Evolutionary conservation across 2,797 vertebrate species (phyloP), one percentile per base, ranked within the genome.

Genomic region (Periophthalmus magnuspinnatus): DNA sequence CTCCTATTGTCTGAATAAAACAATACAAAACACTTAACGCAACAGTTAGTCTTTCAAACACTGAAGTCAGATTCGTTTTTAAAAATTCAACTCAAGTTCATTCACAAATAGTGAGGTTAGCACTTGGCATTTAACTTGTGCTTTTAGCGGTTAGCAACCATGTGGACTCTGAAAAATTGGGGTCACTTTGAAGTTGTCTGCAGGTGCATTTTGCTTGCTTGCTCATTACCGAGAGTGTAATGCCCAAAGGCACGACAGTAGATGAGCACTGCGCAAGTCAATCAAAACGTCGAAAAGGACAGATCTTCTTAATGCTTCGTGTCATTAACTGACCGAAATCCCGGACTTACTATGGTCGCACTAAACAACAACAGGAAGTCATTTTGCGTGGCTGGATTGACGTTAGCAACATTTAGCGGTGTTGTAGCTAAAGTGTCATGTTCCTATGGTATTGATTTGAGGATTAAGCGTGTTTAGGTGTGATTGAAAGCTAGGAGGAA

Each of bases 111-210:
- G 32, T 77, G 66, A 72, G 79, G 79, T 88, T 80, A 85, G 77
- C 72, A 5, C 65, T 66, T 60, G 83, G 76, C 76, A 80, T 90
- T 88, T 86, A 73, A 74, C 5, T 65, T 61, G 19, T 69, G 77
- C 82, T 79, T 86, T 84, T 67, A 81, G 77, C 63, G 47, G 65
- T 68, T 57, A 66, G 56, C 67, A 63, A 73, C 68, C 52, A 65
- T 84, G 81, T 90, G 87, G 86, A 66, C 73, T 82, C 88, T 82
- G 62, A 70, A 79, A 87, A 82, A 89, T 83, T 81, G 81, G 71
- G 80, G 87, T 88, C 81, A 75, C 63, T 38, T 19, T 13, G 70
- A 78, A 84, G 65, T 68, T 62, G 58, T 45, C 57, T 38, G 19
- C 5, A n/a, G 47, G 62, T 68, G 61, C 10, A 0, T 56, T 22